A percentile compares a stretch with the other conserved stretches of the same genome.
Evolutionary conservation across 92 coral and sea anemone genomes (phyloP).

Genomic region (Galaxea fascicularis): DNA sequence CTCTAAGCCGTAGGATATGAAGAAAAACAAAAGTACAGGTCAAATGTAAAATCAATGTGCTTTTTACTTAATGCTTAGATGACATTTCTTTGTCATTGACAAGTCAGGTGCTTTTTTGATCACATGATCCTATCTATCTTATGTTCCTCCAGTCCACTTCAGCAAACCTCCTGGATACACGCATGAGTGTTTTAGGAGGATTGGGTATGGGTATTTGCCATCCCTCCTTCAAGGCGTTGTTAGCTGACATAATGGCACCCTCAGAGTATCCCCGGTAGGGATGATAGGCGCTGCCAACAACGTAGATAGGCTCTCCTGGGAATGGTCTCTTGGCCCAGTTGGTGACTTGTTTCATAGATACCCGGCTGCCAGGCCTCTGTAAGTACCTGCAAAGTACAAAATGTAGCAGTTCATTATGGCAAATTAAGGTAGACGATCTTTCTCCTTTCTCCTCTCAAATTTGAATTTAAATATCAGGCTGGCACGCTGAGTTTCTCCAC

Average conservation of each 20-base stretch:
- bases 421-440: neutral
- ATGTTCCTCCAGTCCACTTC: conserved; percentile 45
- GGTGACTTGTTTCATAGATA: conserved; percentile 45
- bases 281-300: conserved; percentile 46
- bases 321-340: conserved; percentile 48
- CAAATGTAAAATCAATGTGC: neutral
- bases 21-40: no score
- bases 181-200: neutral
- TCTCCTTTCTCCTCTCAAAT: no score
- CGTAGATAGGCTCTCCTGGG: conserved; percentile 21
- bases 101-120: neutral
- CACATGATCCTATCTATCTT: conserved; percentile 19
- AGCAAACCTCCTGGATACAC: neutral
- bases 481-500: no score
- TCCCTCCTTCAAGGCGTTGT: conserved; percentile 44
- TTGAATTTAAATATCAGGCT: no score
- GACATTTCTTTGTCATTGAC: neutral
- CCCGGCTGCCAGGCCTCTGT: conserved; percentile 41
- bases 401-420: neutral
- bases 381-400: conserved; percentile 26
- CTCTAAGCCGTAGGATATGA: no score
- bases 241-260: conserved; percentile 46
- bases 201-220: conserved; percentile 43
- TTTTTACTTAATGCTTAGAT: neutral
- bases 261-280: conserved; percentile 58